These are phyloP conservation scores for Hydriomena furcata DNA, from an alignment of 2,888 invertebrate genomes.

Conservation along the genomic window DNA sequence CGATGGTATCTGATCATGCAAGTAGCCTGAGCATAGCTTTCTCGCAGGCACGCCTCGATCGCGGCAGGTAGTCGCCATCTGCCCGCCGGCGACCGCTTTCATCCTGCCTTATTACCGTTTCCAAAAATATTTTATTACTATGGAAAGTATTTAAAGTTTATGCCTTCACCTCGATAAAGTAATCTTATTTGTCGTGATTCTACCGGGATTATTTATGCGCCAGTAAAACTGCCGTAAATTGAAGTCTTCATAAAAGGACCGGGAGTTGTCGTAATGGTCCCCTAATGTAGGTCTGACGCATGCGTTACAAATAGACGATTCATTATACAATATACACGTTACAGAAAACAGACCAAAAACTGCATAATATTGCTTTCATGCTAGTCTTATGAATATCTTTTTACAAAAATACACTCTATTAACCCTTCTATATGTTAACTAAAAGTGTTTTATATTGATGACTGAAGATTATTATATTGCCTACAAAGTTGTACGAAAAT, in stretches of 20 bases:
- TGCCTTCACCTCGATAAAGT: constrained; percentile 69
- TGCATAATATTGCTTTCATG: too few relatives aligned
- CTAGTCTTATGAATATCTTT: too few relatives aligned
- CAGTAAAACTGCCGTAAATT: constrained; percentile 77
- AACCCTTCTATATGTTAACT: too few relatives aligned
- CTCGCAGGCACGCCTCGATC: constrained; percentile 46
- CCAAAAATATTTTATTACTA: constrained; percentile 80
- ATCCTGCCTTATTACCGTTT: constrained; percentile 75
- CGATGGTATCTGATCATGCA: constrained; percentile 49
- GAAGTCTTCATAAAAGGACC: constrained; percentile 73
- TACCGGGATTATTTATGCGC: constrained; percentile 71
- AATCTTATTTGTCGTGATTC: constrained; percentile 73
- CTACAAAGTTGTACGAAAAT: too few relatives aligned
- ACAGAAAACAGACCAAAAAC: neutral
- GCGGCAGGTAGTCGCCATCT: constrained; percentile 74
- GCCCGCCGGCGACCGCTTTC: constrained; percentile 77
- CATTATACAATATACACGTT: constrained; percentile 34
- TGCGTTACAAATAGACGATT: constrained; percentile 59
- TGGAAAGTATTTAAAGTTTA: constrained; percentile 75
- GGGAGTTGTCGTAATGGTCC: constrained; percentile 59
- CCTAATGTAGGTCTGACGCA: constrained; percentile 64
- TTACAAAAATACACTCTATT: too few relatives aligned
- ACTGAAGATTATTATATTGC: too few relatives aligned
- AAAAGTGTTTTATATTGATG: too few relatives aligned
- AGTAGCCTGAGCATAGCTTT: constrained; percentile 55